Evolutionary conservation across 2,888 invertebrate genomes (phyloP).

Genomic region (Odiellus spinosus): DNA sequence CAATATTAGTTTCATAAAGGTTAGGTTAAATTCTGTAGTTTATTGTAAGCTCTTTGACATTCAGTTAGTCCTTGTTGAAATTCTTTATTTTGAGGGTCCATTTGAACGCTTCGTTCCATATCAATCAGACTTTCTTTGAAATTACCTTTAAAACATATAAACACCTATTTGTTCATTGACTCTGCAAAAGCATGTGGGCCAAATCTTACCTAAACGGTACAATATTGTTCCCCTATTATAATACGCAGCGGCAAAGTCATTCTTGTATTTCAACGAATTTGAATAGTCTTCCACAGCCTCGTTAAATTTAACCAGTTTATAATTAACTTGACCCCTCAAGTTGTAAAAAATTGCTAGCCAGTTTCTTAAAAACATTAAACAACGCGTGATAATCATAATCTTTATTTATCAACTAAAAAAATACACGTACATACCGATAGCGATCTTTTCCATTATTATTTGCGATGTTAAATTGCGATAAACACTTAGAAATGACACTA

Average conservation of each 20-base stretch:
- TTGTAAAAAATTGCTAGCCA: constrained; percentile 23
- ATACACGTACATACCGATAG: too few species aligned
- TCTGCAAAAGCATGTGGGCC: background rate
- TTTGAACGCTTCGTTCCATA: constrained; percentile 19
- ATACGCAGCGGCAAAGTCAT: constrained; percentile 24
- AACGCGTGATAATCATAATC: too few species aligned
- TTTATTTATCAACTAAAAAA: too few species aligned
- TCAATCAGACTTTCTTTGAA: constrained; percentile 22
- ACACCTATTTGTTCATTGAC: too few species aligned
- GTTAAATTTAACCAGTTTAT: constrained; percentile 30
- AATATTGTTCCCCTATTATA: constrained; percentile 32
- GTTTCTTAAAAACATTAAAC: too few species aligned
- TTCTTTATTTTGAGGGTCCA: constrained; percentile 21
- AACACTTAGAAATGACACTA: too few species aligned
- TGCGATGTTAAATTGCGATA: too few species aligned
- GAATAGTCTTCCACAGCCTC: constrained; percentile 30
- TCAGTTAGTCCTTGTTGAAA: constrained; percentile 20
- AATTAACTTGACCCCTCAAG: constrained; percentile 29
- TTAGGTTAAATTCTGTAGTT: too few species aligned
- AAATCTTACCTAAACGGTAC: constrained; percentile 30
- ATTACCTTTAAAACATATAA: constrained; percentile 17
- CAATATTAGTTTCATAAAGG: too few species aligned
- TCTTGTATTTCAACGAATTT: constrained; percentile 23
- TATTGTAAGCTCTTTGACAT: background rate
- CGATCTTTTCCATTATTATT: too few species aligned